Base-by-base conservation (phyloP, 2,797 vertebrate species). In the Glossophaga mutica region DNA sequence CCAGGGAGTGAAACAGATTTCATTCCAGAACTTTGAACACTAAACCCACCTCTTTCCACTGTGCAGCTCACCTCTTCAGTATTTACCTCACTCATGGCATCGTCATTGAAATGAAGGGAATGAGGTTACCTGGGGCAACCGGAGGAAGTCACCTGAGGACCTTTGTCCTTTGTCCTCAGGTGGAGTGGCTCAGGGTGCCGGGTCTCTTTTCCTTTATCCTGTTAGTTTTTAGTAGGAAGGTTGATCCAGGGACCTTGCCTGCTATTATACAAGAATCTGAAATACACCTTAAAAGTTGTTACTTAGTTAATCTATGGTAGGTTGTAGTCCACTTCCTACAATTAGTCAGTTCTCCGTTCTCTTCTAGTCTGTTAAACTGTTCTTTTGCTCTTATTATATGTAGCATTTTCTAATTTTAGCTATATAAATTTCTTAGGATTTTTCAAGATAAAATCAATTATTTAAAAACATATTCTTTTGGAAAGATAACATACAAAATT, bases 381-480 rank as follows among this genome's bases (percentile, higher is more conserved):
- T 91, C 46, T 62, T 85, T 85, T 79, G 46, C 34, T 86, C 24
- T 86, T 84, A 67, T 24, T 44, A 12, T 68, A 29, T 85, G 15
- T 76, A 62, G 32, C 39, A 11, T 92, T 82, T 92, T 81, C 18
- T 68, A 37, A 8, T 68, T 85, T 87, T 59, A 44, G 29, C 32
- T 57, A 21, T 46, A 32, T 22, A 65, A 19, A 73, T 71, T 91
- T 74, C 26, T 87, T 70, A 59, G 37, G 11, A 92, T 70, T 83
- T 84, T 84, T 67, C 14, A 15, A 86, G 39, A 12, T 82, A 55
- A 93, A 59, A 84, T 62, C 70, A 62, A n/a, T 92, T 82, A 62
- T 67, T 71, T 90, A 42, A 48, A 81, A 81, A 10, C 15, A 42
- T 52, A 46, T 55, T 52, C 4, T 90, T 88, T 73, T 68, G 29